phyloP scores from a whole-genome alignment of 92 coral and sea anemone genomes.

The Porites divaricata region DNA sequence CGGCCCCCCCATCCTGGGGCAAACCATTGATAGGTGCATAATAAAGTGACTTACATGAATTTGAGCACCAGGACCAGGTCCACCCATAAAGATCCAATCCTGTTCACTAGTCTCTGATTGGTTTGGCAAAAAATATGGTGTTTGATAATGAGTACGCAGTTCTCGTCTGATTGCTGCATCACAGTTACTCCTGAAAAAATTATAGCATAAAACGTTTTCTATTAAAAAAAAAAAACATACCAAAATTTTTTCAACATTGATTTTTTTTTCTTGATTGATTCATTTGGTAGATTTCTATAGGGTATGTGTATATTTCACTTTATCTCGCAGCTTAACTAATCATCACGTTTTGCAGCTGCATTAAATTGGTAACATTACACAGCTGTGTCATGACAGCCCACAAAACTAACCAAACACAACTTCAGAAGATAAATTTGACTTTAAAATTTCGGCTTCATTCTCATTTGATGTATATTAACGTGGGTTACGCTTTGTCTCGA shows the following conservation, averaged over 20 bases:
- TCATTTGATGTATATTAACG: conserved; percentile 6
- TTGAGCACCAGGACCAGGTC: conserved; percentile 98
- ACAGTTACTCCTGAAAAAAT: conserved; percentile 90
- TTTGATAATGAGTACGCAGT: conserved; percentile 85
- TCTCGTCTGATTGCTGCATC: conserved; percentile 83
- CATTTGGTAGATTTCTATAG: neutral
- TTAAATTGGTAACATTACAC: neutral
- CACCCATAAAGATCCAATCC: conserved; percentile 99
- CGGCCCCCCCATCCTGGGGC: too few species aligned
- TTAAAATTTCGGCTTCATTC: conserved; percentile 18
- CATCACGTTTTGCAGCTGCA: neutral
- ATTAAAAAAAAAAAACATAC: neutral
- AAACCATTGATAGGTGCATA: too few species aligned
- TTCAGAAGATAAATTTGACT: conserved; percentile 8
- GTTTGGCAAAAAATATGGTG: conserved; percentile 93
- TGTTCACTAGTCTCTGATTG: conserved; percentile 97
- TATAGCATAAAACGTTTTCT: neutral
- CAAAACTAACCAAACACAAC: conserved; percentile 13
- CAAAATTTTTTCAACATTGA: neutral
- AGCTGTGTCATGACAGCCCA: conserved; percentile 10
- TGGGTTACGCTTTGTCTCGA: neutral
- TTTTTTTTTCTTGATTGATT: too few species aligned
- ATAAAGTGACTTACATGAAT: conserved; percentile 88
- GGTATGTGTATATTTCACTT: neutral
- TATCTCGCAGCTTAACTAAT: neutral